Base-by-base conservation (phyloP, 2,113 vertebrate genomes). In the Phaethon lepturus region DNA sequence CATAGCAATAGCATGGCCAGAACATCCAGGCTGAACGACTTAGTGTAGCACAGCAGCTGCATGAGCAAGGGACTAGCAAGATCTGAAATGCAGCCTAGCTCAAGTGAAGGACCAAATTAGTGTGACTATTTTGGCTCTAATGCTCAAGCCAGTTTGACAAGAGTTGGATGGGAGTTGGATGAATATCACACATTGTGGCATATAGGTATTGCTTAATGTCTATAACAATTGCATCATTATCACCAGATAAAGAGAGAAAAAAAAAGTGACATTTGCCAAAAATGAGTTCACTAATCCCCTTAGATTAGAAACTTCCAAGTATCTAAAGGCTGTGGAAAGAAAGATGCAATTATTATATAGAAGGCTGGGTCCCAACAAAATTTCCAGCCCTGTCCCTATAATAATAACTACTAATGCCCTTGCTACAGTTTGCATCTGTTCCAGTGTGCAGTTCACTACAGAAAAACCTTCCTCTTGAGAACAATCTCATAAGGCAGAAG, bases 381-480 rank as follows among this genome's bases (percentile, higher is more conserved):
- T 96, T 95, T 97, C 80, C 91, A 93, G 9, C 14, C 18, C 53
- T 81, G 29, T 95, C 68, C 78, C 55, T 79, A 58, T 93, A 89
- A 63, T 95, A 97, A 97, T 95, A 96, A 94, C 53, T 89, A 86
- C 92, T 94, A 97, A 97, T 89, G 64, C 89, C 95, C 94, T 96
- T 80, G 77, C 71, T 94, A 63, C 83, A 60, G 23, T 86, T 55
- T 29, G 73, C 97, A 97, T 98, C 96, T 97, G 94, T 92, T 87
- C 44, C 90, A 95, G 58, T 53, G 53, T 88, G 49, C 58, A 89
- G 73, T 53, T 91, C 79, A 72, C 80, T 93, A 84, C 68, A 96
- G 89, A 90, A 93, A 86, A 80, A 81, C 74, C 86, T 96, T 95
- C 78, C 96, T 96, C 96, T 55, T 0, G 97, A 98, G 95, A 94